These are phyloP conservation scores for Vulpes lagopus DNA, from an alignment of 2,113 vertebrate species.

Conservation along the genomic window DNA sequence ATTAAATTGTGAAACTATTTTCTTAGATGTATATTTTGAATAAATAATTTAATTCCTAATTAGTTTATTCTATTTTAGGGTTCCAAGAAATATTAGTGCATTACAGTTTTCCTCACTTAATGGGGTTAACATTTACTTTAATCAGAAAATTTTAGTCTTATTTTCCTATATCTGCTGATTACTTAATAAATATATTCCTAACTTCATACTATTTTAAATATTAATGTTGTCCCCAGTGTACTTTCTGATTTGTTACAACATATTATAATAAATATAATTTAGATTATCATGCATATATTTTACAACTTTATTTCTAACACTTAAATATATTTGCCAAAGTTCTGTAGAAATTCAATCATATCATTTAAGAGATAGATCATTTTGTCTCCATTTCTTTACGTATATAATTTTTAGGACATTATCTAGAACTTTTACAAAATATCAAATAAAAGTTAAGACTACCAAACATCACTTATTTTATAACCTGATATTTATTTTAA, in stretches of 20 bases:
- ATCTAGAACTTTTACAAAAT: neutral
- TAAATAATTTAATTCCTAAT: neutral
- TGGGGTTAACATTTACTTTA: neutral
- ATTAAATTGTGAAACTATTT: neutral
- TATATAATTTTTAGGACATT: neutral
- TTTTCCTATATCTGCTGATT: neutral
- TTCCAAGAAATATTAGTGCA: neutral
- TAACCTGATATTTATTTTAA: neutral
- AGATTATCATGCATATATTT: neutral
- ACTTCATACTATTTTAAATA: neutral
- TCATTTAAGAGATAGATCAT: neutral
- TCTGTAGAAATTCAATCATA: neutral
- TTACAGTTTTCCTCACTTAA: neutral
- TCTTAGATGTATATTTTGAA: neutral
- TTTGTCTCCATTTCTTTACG: neutral
- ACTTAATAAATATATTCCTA: neutral
- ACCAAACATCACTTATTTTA: neutral
- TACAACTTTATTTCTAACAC: neutral
- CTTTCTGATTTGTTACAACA: neutral
- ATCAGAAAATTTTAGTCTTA: neutral
- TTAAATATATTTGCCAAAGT: neutral
- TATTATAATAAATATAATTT: neutral
- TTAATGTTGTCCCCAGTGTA: neutral
- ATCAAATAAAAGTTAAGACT: neutral
- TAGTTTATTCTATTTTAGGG: neutral